Evolutionary conservation across 2,888 invertebrate species (phyloP).

Genomic region (Amphipyra tragopoginis): DNA sequence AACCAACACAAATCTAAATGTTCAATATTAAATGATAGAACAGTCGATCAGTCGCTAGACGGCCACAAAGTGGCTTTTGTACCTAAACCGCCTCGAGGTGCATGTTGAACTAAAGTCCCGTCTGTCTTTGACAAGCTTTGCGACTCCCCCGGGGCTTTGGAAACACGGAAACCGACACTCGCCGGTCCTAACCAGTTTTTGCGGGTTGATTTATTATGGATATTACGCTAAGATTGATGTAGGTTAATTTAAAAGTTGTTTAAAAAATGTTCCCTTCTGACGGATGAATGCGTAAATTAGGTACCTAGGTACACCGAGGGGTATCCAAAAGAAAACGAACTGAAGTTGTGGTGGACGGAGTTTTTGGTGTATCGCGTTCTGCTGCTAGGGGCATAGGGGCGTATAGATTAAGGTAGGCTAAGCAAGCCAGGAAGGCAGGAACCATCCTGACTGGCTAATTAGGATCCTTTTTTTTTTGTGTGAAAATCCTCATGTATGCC

Average conservation of each 20-base stretch:
- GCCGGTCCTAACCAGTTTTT: conserved; percentile 31
- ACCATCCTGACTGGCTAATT: no score
- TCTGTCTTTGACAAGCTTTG: conserved; percentile 53
- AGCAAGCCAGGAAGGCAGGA: no score
- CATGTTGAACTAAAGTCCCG: conserved; percentile 22
- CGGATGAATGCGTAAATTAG: no score
- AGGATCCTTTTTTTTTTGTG: no score
- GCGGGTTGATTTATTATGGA: conserved; percentile 24
- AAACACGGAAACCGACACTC: conserved; percentile 39
- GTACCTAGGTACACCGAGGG: no score
- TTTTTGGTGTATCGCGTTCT: no score
- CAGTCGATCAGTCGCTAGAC: neutral
- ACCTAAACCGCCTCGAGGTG: conserved; percentile 38
- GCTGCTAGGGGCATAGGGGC: no score
- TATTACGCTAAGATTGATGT: neutral
- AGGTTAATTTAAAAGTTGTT: neutral
- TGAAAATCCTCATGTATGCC: no score
- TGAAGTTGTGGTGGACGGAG: no score
- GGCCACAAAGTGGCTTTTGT: conserved; percentile 33
- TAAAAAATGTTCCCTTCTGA: neutral
- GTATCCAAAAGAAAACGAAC: no score
- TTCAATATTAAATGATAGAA: neutral
- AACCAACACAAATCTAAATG: conserved; percentile 1
- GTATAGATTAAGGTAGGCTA: no score
- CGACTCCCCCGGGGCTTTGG: conserved; percentile 31